Percentiles rank a stretch among this genome's conserved stretches.
These are phyloP conservation scores for Periphyllus acericola DNA, from an alignment of 2,888 invertebrate species.

Conservation along the genomic window DNA sequence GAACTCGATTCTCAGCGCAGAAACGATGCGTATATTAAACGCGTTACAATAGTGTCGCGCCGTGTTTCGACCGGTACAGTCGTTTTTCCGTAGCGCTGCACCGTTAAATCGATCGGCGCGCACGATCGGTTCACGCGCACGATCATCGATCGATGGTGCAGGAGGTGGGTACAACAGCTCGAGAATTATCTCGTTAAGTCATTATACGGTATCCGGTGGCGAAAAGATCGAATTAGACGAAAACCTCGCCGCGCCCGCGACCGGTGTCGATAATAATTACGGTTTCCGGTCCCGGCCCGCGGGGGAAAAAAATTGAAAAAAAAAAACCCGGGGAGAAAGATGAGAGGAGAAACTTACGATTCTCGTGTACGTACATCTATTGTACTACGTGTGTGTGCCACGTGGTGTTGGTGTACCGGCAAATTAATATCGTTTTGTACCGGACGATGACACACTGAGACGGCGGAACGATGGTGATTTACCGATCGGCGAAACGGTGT, in stretches of 20 bases:
- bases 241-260: neutral
- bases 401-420: too few relatives aligned
- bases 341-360: too few relatives aligned
- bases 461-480: conserved; percentile 4
- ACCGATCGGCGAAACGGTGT: conserved; percentile 12
- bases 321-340: too few relatives aligned
- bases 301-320: neutral
- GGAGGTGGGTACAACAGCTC: neutral
- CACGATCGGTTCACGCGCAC: neutral
- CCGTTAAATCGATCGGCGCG: neutral
- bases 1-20: neutral
- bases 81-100: neutral
- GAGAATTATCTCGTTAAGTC: neutral
- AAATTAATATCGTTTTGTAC: neutral
- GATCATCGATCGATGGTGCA: neutral
- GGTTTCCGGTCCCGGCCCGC: conserved; percentile 7
- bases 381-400: too few relatives aligned
- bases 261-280: neutral
- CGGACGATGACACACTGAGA: conserved; percentile 35
- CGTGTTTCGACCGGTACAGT: neutral
- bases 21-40: neutral
- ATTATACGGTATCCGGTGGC: neutral
- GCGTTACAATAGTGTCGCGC: neutral
- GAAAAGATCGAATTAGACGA: neutral
- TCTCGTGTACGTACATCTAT: too few relatives aligned